These are phyloP conservation scores for Pachypanchax playfairii DNA, from an alignment of 2,113 vertebrate genomes.

Conservation along the genomic window DNA sequence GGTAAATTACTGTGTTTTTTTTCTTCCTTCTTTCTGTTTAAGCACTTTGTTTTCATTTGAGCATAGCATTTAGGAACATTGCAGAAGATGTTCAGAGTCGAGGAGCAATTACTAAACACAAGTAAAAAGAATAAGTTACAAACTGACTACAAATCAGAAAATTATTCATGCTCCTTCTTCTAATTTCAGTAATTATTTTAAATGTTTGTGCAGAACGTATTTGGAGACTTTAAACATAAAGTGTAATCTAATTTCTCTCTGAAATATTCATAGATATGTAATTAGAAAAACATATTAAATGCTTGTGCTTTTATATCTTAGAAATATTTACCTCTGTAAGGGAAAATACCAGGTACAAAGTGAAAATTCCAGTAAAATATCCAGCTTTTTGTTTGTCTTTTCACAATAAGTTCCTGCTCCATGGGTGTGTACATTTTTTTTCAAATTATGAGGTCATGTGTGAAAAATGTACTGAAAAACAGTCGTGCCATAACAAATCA, in stretches of 20 bases:
- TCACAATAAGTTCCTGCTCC: slow-evolving; percentile 81
- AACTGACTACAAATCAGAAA: not conserved
- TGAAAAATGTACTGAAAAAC: slow-evolving; percentile 97
- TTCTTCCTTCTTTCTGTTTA: not conserved
- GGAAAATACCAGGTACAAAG: slow-evolving; percentile 35
- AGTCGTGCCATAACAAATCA: slow-evolving; percentile 93
- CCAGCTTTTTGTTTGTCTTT: slow-evolving; percentile 46
- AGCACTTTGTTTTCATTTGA: slow-evolving; percentile 30
- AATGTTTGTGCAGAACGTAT: slow-evolving; percentile 13
- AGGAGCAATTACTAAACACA: slow-evolving; percentile 9
- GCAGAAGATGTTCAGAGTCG: slow-evolving; percentile 1
- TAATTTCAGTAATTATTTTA: not conserved
- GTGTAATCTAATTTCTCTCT: not conserved
- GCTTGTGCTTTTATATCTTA: slow-evolving; percentile 4
- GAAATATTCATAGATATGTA: not conserved
- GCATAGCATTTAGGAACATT: slow-evolving; percentile 15
- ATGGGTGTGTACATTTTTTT: slow-evolving; percentile 87
- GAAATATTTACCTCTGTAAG: slow-evolving; percentile 7
- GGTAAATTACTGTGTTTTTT: slow-evolving; percentile 38
- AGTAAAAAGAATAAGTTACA: not conserved
- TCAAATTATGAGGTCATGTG: slow-evolving; percentile 86
- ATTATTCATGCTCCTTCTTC: not conserved
- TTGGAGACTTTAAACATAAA: not conserved
- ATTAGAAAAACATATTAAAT: not conserved
- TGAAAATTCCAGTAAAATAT: slow-evolving; percentile 46